Evolutionary conservation across 2,797 vertebrate genomes (phyloP).

Genomic region (Anomalospiza imberbis): DNA sequence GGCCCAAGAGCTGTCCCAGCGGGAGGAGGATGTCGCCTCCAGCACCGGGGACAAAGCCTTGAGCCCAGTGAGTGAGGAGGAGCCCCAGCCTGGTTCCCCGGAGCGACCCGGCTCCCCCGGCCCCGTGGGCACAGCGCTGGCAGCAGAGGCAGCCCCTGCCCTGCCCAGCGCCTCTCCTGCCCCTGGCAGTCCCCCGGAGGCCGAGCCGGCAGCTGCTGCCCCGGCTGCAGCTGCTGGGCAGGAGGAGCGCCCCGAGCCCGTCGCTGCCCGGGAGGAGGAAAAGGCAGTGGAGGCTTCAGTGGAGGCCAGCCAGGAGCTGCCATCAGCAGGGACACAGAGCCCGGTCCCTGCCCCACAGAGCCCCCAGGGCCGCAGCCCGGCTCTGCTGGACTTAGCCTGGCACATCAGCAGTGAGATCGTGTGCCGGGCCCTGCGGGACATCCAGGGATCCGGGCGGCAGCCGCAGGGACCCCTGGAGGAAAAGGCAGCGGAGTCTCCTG

Average conservation of each 20-base stretch:
- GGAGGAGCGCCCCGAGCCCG: not conserved
- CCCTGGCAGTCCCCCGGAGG: fast-evolving
- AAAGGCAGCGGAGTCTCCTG: not conserved
- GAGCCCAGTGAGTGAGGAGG: not conserved
- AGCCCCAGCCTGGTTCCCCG: not conserved
- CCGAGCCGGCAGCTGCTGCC: not conserved
- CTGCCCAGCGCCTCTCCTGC: not conserved
- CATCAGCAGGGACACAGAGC: not conserved
- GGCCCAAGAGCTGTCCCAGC: too few relatives aligned
- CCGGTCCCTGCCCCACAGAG: not conserved
- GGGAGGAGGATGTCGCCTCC: too few relatives aligned
- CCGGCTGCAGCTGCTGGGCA: not conserved
- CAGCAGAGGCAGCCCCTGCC: not conserved
- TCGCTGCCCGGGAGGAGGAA: not conserved
- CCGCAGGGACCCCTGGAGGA: not conserved
- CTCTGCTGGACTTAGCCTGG: not conserved
- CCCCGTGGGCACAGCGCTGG: not conserved
- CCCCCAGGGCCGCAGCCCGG: not conserved
- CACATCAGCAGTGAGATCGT: not conserved
- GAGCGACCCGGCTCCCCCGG: not conserved
- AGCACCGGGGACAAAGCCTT: not conserved
- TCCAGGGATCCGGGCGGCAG: not conserved
- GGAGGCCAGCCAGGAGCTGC: not conserved
- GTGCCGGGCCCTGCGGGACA: not conserved
- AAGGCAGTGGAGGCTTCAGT: not conserved